Conservation (phyloP, 2,888 invertebrate genomes). For the Augiades crinisus region DNA sequence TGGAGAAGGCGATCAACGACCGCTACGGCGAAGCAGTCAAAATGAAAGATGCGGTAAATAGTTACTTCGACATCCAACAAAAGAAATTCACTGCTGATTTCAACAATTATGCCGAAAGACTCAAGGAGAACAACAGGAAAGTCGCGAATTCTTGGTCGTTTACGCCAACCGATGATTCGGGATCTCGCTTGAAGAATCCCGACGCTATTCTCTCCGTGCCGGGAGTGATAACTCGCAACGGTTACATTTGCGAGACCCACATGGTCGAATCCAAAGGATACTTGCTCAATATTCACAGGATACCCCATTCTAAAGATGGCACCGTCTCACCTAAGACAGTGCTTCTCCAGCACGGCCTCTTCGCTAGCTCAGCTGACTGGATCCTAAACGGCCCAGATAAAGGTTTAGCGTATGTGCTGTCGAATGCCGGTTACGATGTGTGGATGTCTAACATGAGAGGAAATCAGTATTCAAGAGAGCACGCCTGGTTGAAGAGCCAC, state of each 20-base stretch:
- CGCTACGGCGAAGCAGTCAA: constrained; percentile 45
- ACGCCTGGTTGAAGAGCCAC: constrained; percentile 76
- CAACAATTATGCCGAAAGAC: constrained; percentile 49
- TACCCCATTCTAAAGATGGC: constrained; percentile 77
- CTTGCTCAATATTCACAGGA: constrained; percentile 89
- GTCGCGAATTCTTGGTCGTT: constrained; percentile 50
- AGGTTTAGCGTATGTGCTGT: constrained; percentile 84
- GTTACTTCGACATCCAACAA: constrained; percentile 54
- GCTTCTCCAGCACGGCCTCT: constrained; percentile 90
- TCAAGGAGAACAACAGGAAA: constrained; percentile 49
- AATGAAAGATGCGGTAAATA: constrained; percentile 50
- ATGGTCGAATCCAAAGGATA: constrained; percentile 90
- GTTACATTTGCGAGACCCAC: constrained; percentile 87
- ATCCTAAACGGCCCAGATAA: constrained; percentile 85
- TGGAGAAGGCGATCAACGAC: constrained; percentile 39
- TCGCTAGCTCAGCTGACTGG: constrained; percentile 90
- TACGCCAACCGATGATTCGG: constrained; percentile 42
- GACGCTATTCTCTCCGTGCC: constrained; percentile 60
- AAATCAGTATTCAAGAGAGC: constrained; percentile 87
- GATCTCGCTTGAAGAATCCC: constrained; percentile 49
- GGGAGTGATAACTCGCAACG: constrained; percentile 71
- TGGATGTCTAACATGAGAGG: constrained; percentile 94
- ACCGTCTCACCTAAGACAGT: constrained; percentile 60
- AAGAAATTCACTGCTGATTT: constrained; percentile 49
- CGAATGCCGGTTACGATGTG: constrained; percentile 87